Percentiles rank a stretch among this genome's conserved stretches.
phyloP scores from a whole-genome alignment of 2,113 vertebrate species.

The Neolamprologus variostigma region DNA sequence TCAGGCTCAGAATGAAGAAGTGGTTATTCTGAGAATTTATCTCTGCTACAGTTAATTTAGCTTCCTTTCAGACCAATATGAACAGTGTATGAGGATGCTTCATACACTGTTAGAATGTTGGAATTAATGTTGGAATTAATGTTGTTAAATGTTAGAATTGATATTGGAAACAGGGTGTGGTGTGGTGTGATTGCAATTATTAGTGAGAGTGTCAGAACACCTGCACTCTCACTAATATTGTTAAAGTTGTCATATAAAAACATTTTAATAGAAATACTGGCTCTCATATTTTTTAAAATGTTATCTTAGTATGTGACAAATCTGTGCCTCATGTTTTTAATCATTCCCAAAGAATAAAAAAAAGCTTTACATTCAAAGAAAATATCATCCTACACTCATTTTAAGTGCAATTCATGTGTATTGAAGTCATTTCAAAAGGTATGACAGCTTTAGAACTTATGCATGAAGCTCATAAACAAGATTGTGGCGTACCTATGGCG shows the following conservation, averaged over 20 bases:
- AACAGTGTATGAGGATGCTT: not conserved
- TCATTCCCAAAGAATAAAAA: not conserved
- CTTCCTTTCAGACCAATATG: not conserved
- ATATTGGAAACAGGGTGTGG: not conserved
- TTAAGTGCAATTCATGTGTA: constrained; percentile 1
- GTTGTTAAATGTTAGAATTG: not conserved
- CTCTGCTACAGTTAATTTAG: not conserved
- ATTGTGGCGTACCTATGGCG: constrained; percentile 40
- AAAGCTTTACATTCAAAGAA: not conserved
- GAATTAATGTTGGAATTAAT: not conserved
- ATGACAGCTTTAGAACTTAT: constrained; percentile 34
- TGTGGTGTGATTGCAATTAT: not conserved
- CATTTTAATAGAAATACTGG: not conserved
- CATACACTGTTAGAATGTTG: not conserved
- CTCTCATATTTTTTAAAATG: not conserved
- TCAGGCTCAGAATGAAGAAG: not conserved
- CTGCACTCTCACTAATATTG: not conserved
- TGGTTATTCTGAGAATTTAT: not conserved
- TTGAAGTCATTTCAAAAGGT: constrained; percentile 35
- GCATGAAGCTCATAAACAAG: constrained; percentile 45
- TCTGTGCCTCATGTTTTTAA: not conserved
- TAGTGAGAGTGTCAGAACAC: not conserved
- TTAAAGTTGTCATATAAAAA: not conserved
- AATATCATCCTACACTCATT: not conserved
- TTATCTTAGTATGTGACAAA: not conserved